Evolutionary conservation across 2,888 invertebrate genomes (phyloP).

Genomic region (Drosophila birchii): DNA sequence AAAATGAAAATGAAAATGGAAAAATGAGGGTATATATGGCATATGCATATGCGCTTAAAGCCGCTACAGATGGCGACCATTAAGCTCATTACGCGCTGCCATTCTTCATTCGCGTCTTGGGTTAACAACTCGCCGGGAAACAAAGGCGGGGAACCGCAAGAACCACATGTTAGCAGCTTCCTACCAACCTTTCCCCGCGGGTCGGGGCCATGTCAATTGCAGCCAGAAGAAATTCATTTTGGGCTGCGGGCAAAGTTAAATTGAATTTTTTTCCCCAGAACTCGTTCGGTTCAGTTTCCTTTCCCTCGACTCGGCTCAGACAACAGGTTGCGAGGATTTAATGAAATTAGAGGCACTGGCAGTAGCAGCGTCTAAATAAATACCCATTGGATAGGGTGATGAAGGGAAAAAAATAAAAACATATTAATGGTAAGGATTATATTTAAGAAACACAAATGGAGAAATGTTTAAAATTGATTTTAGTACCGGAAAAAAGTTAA

Average conservation of each 20-base stretch:
- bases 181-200: slow-evolving; percentile 3
- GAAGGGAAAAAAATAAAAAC: neutral
- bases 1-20: slow-evolving; percentile 20
- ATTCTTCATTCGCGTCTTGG: slow-evolving; percentile 55
- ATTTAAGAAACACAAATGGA: neutral
- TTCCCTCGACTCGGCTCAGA: slow-evolving; percentile 43
- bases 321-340: slow-evolving; percentile 74
- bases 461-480: neutral
- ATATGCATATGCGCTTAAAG: slow-evolving; percentile 34
- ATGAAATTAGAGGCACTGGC: slow-evolving; percentile 67
- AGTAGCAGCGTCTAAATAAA: slow-evolving; percentile 15
- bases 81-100: slow-evolving; percentile 44
- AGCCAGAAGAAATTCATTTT: slow-evolving; percentile 52
- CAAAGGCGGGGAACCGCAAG: slow-evolving; percentile 22
- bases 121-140: slow-evolving; percentile 28
- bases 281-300: slow-evolving; percentile 37
- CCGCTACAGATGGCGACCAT: slow-evolving; percentile 42
- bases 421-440: neutral
- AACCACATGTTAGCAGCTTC: slow-evolving; percentile 56
- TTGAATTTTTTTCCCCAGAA: slow-evolving; percentile 60
- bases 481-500: neutral
- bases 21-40: slow-evolving; percentile 10
- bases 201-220: slow-evolving; percentile 55
- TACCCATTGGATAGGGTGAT: slow-evolving; percentile 50
- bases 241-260: slow-evolving; percentile 62